Evolutionary conservation across 2,113 vertebrate species (phyloP), one percentile per base, ranked within the genome.

Genomic region (Neodontobutis hainanensis): DNA sequence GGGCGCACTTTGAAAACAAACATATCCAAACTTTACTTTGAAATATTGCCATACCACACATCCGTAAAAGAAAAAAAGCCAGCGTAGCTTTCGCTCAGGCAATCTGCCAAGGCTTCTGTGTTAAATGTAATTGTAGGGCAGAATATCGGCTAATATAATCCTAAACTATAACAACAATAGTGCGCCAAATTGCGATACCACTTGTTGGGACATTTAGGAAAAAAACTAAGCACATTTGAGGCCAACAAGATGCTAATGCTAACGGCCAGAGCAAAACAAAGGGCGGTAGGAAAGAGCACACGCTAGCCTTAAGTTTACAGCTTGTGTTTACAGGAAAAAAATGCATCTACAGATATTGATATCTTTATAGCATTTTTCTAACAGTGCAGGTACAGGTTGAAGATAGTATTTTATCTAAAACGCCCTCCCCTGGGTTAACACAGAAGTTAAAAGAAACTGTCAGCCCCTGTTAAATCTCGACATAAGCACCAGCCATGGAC

Each of bases 241-340:
- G n/a, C 5, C 68, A 65, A 14, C 63, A 11, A 34, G 27, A 19
- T 44, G 69, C 56, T 77, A 76, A 59, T 32, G 59, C 76, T 79
- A 80, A 66, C 78, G 19, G 8, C 11, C 5, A 19, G 12, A 69
- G 11, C 51, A 69, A 69, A 87, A 88, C 77, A 87, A 84, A 85
- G 68, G 60, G 12, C 11, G 35, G 2, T 27, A 5, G 10, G 11
- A 8, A 40, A 11, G 16, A 56, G 51, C 48, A 52, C 4, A 35
- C 68, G 8, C 70, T 70, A 57, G 63, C 56, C 72, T 51, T 16
- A 36, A 55, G 34, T 6, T 14, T 40, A 46, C 1, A 49, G 5
- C 12, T 16, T 48, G 35, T 55, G 12, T 14, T 40, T 8, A 27
- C 19, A 27, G 19, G 19, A 27, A 5, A 0, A 19, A 12, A 6